Evolutionary conservation across 1,140 invertebrate species (phyloP), one percentile per base, ranked within the genome.

Genomic region (Macrobrachium nipponense): DNA sequence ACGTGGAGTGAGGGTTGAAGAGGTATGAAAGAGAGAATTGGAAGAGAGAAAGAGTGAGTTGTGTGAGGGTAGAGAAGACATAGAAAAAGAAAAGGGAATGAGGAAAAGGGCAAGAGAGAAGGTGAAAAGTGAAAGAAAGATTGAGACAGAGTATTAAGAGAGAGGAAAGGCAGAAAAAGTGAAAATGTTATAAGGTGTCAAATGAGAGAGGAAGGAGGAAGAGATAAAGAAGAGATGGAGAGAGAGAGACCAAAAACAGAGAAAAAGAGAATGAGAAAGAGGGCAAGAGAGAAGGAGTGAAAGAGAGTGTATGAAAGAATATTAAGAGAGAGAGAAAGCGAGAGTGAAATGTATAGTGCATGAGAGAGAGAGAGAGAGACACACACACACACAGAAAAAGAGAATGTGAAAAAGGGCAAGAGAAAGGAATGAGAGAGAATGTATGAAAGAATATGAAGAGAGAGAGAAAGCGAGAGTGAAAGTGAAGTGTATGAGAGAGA

Each of bases 271-370:
- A 12, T 10, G 64, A 66, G 64, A 66, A 12, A 66, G 64, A 66
- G 64, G 14, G 64, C n/a, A n/a, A 66, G 64, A 66, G 64, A 66
- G 64, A 66, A 12, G 14, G 20, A 80, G 59, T 43, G 59, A 43
- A 59, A 27, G 61, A 36, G 61, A 64, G 78, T 59, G 75, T 15
- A n/a, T 20, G 76, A 60, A n/a, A n/a, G n/a, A n/a, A n/a, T n/a
- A n/a, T n/a, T n/a, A n/a, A n/a, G 59, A 79, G 44, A 79, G 59
- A 73, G 70, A 73, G 70, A 73, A n/a, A n/a, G n/a, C n/a, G n/a
- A n/a, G n/a, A n/a, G n/a, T n/a, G n/a, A n/a, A n/a, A n/a, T n/a
- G n/a, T n/a, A n/a, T n/a, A n/a, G n/a, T n/a, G n/a, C n/a, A 44
- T 51, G 36, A n/a, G 0, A 36, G 3, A 70, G 10, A 70, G 66